Evolutionary conservation across 1,140 invertebrate genomes (phyloP).

Genomic region (Atta colombica): DNA sequence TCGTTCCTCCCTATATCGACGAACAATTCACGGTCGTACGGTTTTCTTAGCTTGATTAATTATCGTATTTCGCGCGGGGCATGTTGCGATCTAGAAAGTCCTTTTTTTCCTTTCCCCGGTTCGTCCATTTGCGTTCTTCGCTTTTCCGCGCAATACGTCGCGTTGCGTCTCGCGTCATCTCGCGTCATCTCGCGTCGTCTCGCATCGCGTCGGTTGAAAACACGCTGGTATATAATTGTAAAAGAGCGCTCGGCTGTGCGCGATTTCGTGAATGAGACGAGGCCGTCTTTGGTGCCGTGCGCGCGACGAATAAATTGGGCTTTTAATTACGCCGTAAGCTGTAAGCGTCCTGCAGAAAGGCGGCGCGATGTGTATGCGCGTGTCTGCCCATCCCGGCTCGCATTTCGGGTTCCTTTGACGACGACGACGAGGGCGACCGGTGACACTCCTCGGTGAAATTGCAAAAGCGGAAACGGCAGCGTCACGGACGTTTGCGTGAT

Average conservation of each 20-base stretch:
- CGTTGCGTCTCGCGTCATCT: neutral
- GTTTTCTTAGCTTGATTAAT: conserved; percentile 83
- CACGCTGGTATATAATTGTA: conserved; percentile 67
- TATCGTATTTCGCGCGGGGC: conserved; percentile 73
- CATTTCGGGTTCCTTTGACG: conserved; percentile 55
- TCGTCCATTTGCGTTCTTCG: neutral
- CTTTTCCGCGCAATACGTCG: conserved; percentile 21
- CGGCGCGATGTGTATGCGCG: conserved; percentile 42
- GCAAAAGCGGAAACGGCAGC: conserved; percentile 62
- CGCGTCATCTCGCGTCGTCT: neutral
- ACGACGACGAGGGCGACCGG: conserved; percentile 48
- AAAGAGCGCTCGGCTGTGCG: conserved; percentile 72
- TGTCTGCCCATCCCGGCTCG: conserved; percentile 14
- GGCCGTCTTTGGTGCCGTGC: conserved; percentile 61
- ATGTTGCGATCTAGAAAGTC: conserved; percentile 60
- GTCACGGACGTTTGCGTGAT: conserved; percentile 58
- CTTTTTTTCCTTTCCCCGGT: conserved; percentile 25
- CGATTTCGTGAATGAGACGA: conserved; percentile 74
- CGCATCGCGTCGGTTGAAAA: conserved; percentile 46
- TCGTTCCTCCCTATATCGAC: conserved; percentile 22
- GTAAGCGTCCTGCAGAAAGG: conserved; percentile 35
- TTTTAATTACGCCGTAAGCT: conserved; percentile 70
- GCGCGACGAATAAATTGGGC: conserved; percentile 73
- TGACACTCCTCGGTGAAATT: conserved; percentile 62
- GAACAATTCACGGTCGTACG: conserved; percentile 72